Percentiles rank a stretch among this genome's conserved stretches.
phyloP scores from a whole-genome alignment of 2,113 vertebrate genomes.

The Diphyllodes magnificus region DNA sequence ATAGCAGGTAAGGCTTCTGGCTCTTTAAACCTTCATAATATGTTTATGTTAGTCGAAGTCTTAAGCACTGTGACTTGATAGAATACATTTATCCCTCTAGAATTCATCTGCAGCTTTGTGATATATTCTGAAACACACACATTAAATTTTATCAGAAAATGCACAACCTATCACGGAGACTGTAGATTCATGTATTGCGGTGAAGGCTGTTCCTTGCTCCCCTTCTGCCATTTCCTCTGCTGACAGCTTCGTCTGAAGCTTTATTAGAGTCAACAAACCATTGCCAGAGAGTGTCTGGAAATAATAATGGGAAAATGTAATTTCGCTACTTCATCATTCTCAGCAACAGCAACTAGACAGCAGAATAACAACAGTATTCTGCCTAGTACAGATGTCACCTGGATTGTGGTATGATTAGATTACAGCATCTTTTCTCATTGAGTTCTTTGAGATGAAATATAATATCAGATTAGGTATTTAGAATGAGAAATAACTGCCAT shows the following conservation, averaged over 20 bases:
- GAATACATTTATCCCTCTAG: constrained; percentile 53
- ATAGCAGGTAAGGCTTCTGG: constrained; percentile 84
- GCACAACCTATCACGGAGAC: constrained; percentile 34
- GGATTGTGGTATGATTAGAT: constrained; percentile 68
- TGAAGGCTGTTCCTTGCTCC: constrained; percentile 63
- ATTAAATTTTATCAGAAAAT: constrained; percentile 63
- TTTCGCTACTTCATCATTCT: constrained; percentile 77
- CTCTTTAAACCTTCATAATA: constrained; percentile 44
- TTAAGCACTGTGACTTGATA: constrained; percentile 17
- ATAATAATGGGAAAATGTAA: constrained; percentile 82
- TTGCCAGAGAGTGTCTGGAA: constrained; percentile 78
- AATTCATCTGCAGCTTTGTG: constrained; percentile 46
- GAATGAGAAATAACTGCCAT: constrained; percentile 50
- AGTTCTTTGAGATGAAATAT: constrained; percentile 58
- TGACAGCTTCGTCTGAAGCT: constrained; percentile 82
- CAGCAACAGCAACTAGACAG: constrained; percentile 72
- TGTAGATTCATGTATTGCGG: constrained; percentile 61
- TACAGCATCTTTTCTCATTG: constrained; percentile 63
- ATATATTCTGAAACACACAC: constrained; percentile 49
- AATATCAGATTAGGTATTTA: constrained; percentile 57
- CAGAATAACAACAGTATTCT: constrained; percentile 72
- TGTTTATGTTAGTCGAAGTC: constrained; percentile 65
- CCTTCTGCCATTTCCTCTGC: constrained; percentile 73
- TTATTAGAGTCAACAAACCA: constrained; percentile 82
- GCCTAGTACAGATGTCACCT: constrained; percentile 74